These are phyloP conservation scores for Hoplostethus atlanticus DNA, from an alignment of 2,797 vertebrate species.

Conservation along the genomic window DNA sequence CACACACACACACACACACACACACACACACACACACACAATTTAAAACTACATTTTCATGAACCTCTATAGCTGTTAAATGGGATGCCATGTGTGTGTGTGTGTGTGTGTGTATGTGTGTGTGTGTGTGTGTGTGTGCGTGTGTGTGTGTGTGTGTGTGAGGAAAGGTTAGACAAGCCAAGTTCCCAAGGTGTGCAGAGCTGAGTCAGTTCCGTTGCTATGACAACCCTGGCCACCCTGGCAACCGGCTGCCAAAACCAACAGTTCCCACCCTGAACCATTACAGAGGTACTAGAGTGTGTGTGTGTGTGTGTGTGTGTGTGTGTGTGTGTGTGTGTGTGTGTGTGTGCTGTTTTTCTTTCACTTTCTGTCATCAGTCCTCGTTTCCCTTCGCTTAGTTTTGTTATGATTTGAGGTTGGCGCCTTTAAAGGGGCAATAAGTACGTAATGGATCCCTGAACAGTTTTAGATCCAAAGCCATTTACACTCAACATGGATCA, in stretches of 20 bases:
- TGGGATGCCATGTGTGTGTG: too few relatives aligned
- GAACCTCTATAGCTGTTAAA: neutral
- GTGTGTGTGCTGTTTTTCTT: neutral
- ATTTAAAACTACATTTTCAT: too few relatives aligned
- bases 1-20: slow-evolving; percentile 5
- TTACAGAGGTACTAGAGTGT: neutral
- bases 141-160: slow-evolving; percentile 2
- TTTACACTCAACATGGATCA: too few relatives aligned
- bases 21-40: neutral
- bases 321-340: neutral
- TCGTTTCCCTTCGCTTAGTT: too few relatives aligned
- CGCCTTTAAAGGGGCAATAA: too few relatives aligned
- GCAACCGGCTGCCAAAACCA: slow-evolving; percentile 19
- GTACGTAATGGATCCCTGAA: too few relatives aligned
- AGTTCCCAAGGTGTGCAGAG: slow-evolving; percentile 7
- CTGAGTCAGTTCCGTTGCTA: slow-evolving; percentile 22
- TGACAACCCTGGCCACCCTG: slow-evolving; percentile 4
- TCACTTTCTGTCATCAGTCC: too few relatives aligned
- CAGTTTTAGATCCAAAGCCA: too few relatives aligned
- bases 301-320: slow-evolving; percentile 1
- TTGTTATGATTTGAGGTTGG: too few relatives aligned
- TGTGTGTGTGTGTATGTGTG: neutral
- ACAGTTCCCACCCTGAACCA: slow-evolving; percentile 3
- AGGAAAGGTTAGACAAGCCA: neutral
- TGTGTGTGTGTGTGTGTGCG: neutral